Evolutionary conservation across 2,888 invertebrate species (phyloP), one percentile per base, ranked within the genome.

Genomic region (Dynastes maya): DNA sequence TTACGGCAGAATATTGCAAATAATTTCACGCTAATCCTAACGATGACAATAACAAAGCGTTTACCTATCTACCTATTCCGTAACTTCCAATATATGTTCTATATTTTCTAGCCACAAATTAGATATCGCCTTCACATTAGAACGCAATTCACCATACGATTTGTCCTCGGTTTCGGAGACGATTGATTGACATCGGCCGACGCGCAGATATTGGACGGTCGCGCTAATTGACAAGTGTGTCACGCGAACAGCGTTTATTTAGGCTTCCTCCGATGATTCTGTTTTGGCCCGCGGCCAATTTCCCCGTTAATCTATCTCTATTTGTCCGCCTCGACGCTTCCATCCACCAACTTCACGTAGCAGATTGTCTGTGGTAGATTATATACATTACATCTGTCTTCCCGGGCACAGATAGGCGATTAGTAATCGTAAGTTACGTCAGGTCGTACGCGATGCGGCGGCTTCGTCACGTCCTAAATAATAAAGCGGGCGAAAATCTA

Each of bases 281-380:
- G 75, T 49, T 51, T 61, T 79, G 76, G 79, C 71, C 53, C 53
- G 29, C 29, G 29, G 61, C 78, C 80, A 80, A 78, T 70, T 77
- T 67, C 63, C 29, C 61, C 71, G 70, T 80, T 80, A 75, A 78
- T 78, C 78, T 70, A 75, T 80, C 78, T 76, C 72, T 76, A 78
- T 80, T 78, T 78, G 80, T 80, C 80, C 78, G 67, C 63, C 61
- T 55, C 71, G 71, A 77, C 80, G 78, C 67, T 76, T 55, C 63
- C 76, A 80, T 78, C 65, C 61, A 80, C 78, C 72, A 77, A 80
- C 78, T 75, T 78, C 70, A 53, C 77, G 58, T 70, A 68, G 70
- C 78, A 78, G 78, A 80, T 80, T 80, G 78, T 80, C 78, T 76
- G 78, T 68, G 76, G 80, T 76, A 78, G 78, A 80, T 78, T 75